Evolutionary conservation across 2,797 vertebrate species (phyloP).

Genomic region (Meda fulgida): DNA sequence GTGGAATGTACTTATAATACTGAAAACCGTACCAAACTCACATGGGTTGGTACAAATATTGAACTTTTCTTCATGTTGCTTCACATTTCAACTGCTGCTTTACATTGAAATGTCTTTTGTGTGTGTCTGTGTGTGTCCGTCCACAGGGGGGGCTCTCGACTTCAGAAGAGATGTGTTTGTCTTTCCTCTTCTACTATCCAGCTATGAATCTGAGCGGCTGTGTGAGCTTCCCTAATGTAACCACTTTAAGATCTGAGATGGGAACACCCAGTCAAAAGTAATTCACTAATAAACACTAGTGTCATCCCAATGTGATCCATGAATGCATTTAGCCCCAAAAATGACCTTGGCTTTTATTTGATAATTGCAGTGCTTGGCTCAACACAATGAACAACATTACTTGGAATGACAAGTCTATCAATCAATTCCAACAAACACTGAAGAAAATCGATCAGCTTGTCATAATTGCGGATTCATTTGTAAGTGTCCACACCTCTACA

Average conservation of each 20-base stretch:
- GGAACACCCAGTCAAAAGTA: slow-evolving; percentile 50
- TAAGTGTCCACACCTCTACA: slow-evolving; percentile 60
- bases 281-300: neutral
- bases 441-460: slow-evolving; percentile 63
- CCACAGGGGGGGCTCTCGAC: slow-evolving; percentile 72
- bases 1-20: slow-evolving; percentile 79
- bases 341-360: neutral
- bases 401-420: slow-evolving; percentile 53
- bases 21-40: slow-evolving; percentile 57
- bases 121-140: neutral
- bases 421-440: slow-evolving; percentile 64
- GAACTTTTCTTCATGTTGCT: neutral
- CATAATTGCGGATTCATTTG: neutral
- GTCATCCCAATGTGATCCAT: neutral
- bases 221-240: slow-evolving; percentile 64
- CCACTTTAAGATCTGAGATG: slow-evolving; percentile 8
- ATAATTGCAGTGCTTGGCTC: slow-evolving; percentile 49
- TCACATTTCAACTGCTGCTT: neutral
- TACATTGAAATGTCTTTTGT: neutral
- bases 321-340: neutral
- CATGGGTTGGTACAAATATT: slow-evolving; percentile 65
- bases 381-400: slow-evolving; percentile 6
- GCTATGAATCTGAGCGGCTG: slow-evolving; percentile 65
- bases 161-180: slow-evolving; percentile 77
- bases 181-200: slow-evolving; percentile 78